These are phyloP conservation scores for Siniperca obscura DNA, from an alignment of 2,797 vertebrate genomes.

Conservation along the genomic window DNA sequence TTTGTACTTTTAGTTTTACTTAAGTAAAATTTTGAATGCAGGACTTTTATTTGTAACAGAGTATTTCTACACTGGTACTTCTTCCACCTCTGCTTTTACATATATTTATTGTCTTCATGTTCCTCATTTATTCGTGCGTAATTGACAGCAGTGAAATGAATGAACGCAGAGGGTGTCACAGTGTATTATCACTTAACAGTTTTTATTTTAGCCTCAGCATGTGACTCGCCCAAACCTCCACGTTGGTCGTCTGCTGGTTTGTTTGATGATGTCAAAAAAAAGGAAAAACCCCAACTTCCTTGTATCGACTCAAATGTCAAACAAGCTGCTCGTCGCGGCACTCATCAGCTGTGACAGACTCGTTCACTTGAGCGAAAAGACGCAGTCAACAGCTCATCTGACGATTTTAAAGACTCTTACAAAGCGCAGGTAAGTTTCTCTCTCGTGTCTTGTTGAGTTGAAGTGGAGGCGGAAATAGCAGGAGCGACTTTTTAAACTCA, in stretches of 20 bases:
- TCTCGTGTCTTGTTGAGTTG: neutral
- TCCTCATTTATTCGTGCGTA: neutral
- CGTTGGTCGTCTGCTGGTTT: neutral
- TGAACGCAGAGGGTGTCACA: neutral
- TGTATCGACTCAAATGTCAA: neutral
- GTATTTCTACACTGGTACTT: neutral
- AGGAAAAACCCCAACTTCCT: constrained; percentile 48
- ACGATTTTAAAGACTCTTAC: neutral
- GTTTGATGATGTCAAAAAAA: constrained; percentile 20
- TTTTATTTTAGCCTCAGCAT: neutral
- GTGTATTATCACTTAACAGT: too few species aligned
- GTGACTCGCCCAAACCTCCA: constrained; percentile 24
- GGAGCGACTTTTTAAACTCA: neutral
- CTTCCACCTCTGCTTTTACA: neutral
- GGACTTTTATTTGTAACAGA: neutral
- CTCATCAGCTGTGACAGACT: neutral
- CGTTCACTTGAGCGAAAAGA: neutral
- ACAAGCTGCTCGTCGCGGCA: neutral
- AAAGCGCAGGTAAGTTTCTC: constrained; percentile 18
- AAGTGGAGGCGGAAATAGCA: neutral
- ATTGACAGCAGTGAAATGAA: fast-evolving
- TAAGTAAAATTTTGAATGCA: neutral
- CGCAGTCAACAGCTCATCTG: fast-evolving
- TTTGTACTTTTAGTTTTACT: neutral
- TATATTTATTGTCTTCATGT: too few species aligned